Base-by-base conservation (phyloP, 2,797 vertebrate genomes). In the Argya squamiceps region DNA sequence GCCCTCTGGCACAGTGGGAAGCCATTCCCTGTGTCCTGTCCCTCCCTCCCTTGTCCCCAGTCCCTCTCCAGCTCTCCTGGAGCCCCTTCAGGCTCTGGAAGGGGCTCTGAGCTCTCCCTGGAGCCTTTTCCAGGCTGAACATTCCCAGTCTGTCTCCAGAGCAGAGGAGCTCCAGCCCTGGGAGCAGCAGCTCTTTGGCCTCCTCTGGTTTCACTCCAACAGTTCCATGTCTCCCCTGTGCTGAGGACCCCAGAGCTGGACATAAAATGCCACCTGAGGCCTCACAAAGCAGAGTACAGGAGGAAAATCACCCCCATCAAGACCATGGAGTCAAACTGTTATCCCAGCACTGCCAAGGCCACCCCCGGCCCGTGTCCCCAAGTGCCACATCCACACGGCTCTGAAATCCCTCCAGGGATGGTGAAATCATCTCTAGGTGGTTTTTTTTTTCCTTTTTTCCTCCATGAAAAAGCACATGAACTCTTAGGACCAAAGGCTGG, bases 381-480 rank as follows among this genome's bases (percentile, higher is more conserved):
- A 19, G 37, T 64, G 37, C n/a, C 44, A 84, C 44, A 46, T 10
- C 15, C 37, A 30, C 64, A 52, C 0, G 0, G n/a, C 14, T 64
- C 11, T 39, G 26, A 22, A 58, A 77, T 3, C 30, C 12, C 30
- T 39, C 50, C 24, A 77, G 24, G 10, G 20, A 70, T 34, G 29
- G 17, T 15, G 27, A 18, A 0, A 23, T 1, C 49, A n/a, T 6
- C 10, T 36, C 47, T 5, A 13, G 0, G 1, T 11, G 24, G 0
- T 1, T 32, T 5, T 36, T 46, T 34, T 23, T n/a, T 9, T 4
- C 2, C 4, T 5, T 10, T 20, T 27, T 49, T 36, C 12, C 29
- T 47, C 52, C 2, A 3, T 23, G 17, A 70, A 50, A 32, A 32
- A 64, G 80, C 3, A 12, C 8, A 3, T 2, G 16, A 67, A n/a